Percentiles rank a stretch among this genome's conserved stretches.
Conservation (phyloP, 2,888 invertebrate species). For the Noctua pronuba region DNA sequence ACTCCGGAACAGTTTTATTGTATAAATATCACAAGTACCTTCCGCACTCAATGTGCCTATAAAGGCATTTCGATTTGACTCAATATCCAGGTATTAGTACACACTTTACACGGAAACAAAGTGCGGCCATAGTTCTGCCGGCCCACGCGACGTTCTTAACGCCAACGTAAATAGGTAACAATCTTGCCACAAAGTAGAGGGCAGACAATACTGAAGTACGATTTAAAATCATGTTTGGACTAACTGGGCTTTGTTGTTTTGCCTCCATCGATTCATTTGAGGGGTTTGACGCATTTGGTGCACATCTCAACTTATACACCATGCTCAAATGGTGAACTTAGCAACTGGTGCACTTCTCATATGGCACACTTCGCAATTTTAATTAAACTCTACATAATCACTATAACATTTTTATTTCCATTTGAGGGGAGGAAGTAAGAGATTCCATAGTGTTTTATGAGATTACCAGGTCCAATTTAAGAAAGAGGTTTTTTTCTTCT, state of each 20-base stretch:
- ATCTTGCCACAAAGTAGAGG: conserved; percentile 40
- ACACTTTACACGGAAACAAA: conserved; percentile 61
- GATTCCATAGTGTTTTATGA: not conserved
- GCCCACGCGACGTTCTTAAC: conserved; percentile 55
- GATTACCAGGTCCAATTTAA: not conserved
- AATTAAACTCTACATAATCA: too few species aligned
- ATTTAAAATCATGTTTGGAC: conserved; percentile 38
- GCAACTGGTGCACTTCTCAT: too few species aligned
- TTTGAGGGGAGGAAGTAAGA: not conserved
- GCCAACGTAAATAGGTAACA: conserved; percentile 61
- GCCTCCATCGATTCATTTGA: not conserved
- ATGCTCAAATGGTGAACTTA: too few species aligned
- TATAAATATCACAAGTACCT: conserved; percentile 55
- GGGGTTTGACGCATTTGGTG: too few species aligned
- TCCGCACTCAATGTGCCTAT: conserved; percentile 48
- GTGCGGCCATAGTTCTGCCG: conserved; percentile 43
- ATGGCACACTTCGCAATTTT: too few species aligned
- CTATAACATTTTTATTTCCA: too few species aligned
- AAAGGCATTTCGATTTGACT: conserved; percentile 55
- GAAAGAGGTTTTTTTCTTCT: not conserved
- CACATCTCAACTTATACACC: too few species aligned
- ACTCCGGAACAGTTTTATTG: conserved; percentile 45
- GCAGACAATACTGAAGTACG: conserved; percentile 20
- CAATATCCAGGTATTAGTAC: conserved; percentile 59
- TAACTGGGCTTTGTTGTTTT: conserved; percentile 1